Conservation (phyloP, 2,888 invertebrate genomes). For the Heliconius aoede region DNA sequence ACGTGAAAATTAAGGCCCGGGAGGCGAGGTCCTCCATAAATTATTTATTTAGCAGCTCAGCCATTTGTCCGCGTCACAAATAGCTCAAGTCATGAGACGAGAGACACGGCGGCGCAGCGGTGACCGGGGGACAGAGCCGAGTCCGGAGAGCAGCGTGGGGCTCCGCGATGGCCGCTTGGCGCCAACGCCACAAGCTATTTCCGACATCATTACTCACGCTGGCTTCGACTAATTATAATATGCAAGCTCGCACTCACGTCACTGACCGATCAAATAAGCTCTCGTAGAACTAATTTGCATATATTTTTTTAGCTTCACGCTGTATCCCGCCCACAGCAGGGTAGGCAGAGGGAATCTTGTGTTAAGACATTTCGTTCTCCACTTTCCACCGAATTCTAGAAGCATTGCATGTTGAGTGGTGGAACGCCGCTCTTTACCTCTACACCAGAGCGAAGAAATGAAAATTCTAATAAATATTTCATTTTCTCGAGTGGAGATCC, state of each 20-base stretch:
- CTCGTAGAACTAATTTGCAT: conserved; percentile 44
- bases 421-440: too few species aligned
- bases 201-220: conserved; percentile 81
- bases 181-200: conserved; percentile 81
- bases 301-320: background rate
- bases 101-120: conserved; percentile 62
- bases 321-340: too few species aligned
- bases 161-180: conserved; percentile 70
- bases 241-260: conserved; percentile 69
- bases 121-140: conserved; percentile 26
- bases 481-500: too few species aligned
- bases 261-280: conserved; percentile 60
- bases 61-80: conserved; percentile 55
- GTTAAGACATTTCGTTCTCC: too few species aligned
- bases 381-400: too few species aligned
- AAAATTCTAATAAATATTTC: too few species aligned
- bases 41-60: conserved; percentile 55
- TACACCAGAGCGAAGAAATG: too few species aligned
- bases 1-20: conserved; percentile 26
- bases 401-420: too few species aligned
- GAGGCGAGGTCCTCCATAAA: conserved; percentile 60
- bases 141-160: conserved; percentile 48
- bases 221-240: conserved; percentile 82
- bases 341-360: too few species aligned
- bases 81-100: conserved; percentile 77